Evolutionary conservation across 2,113 vertebrate genomes (phyloP).

Genomic region (Indicator indicator): DNA sequence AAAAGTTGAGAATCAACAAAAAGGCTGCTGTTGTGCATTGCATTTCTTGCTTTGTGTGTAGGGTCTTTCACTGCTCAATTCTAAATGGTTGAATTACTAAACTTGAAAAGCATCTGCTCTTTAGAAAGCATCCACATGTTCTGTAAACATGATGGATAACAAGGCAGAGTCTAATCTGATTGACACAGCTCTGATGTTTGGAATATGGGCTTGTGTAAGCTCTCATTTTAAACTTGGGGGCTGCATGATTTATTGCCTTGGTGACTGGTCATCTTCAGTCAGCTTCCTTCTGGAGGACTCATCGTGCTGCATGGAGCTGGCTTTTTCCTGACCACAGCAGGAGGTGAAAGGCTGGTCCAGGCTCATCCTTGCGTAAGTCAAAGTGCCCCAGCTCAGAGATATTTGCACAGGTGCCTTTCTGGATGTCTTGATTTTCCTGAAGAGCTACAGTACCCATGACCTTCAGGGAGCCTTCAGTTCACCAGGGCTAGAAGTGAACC

Average conservation of each 20-base stretch:
- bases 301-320: background rate
- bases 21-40: background rate
- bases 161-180: slow-evolving; percentile 48
- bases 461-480: background rate
- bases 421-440: background rate
- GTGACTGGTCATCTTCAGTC: background rate
- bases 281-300: background rate
- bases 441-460: background rate
- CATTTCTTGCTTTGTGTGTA: slow-evolving; percentile 20
- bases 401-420: background rate
- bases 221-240: background rate
- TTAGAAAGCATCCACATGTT: slow-evolving; percentile 20
- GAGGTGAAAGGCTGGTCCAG: background rate
- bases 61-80: slow-evolving; percentile 14
- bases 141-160: slow-evolving; percentile 55
- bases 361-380: background rate
- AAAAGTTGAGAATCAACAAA: background rate
- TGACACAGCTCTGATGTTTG: slow-evolving; percentile 19
- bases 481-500: background rate
- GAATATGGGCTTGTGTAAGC: background rate
- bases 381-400: background rate
- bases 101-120: slow-evolving; percentile 64
- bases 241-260: background rate
- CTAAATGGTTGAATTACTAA: slow-evolving; percentile 51
- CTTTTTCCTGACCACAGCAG: background rate